These are phyloP conservation scores for Morus bassanus DNA, from an alignment of 2,797 vertebrate species.

Conservation along the genomic window DNA sequence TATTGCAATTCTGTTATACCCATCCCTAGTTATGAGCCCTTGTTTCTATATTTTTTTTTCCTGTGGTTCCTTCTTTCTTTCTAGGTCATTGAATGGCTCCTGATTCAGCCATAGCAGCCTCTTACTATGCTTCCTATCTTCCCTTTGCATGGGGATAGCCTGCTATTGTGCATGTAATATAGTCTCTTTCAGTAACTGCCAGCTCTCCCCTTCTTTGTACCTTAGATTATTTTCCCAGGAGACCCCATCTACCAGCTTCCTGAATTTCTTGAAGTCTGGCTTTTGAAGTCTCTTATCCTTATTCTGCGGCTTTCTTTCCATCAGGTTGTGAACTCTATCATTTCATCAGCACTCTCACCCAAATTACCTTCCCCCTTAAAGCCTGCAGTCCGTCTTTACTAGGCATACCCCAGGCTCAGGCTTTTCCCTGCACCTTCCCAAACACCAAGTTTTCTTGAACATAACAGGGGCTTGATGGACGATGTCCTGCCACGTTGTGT, in stretches of 20 bases:
- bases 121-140: slow-evolving; percentile 22
- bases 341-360: not conserved
- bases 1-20: not conserved
- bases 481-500: not conserved
- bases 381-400: not conserved
- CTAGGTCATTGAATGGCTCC: not conserved
- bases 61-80: not conserved
- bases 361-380: not conserved
- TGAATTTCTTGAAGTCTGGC: not conserved
- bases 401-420: not conserved
- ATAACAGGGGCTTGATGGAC: fast-evolving
- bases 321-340: not conserved
- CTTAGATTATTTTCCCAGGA: slow-evolving; percentile 32
- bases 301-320: not conserved
- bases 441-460: fast-evolving
- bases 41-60: not conserved
- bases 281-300: slow-evolving; percentile 29
- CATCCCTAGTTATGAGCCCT: not conserved
- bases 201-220: slow-evolving; percentile 47
- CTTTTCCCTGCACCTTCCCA: not conserved
- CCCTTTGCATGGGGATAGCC: not conserved
- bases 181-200: slow-evolving; percentile 35
- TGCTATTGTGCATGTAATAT: slow-evolving; percentile 21
- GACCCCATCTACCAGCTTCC: slow-evolving; percentile 29
- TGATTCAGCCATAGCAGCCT: slow-evolving; percentile 5